A percentile compares a stretch with the other conserved stretches of the same genome.
phyloP scores from a whole-genome alignment of 2,797 vertebrate genomes.

The Synaphobranchus kaupii region DNA sequence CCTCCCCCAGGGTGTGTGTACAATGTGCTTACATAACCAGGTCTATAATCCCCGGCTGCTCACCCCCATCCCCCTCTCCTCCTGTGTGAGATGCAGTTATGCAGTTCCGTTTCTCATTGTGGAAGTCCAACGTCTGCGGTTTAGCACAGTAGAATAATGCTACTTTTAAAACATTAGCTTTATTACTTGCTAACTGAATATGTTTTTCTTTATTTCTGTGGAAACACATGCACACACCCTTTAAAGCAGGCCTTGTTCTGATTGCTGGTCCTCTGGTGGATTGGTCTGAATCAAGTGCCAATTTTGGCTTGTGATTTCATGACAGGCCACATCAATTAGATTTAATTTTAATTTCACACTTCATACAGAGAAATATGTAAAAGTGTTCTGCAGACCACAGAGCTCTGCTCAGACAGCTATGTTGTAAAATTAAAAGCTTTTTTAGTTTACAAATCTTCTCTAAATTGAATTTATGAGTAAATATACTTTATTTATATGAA shows the following conservation, averaged over 20 bases:
- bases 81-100: conserved; percentile 46
- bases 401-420: background rate
- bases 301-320: background rate
- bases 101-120: conserved; percentile 30
- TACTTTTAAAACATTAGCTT: background rate
- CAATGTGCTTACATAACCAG: conserved; percentile 73
- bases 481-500: no score
- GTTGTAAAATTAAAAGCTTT: background rate
- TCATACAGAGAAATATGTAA: background rate
- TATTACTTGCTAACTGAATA: background rate
- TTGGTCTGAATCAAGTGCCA: background rate
- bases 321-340: background rate
- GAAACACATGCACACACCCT: background rate
- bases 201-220: background rate
- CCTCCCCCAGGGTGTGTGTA: conserved; percentile 56
- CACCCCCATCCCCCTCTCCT: conserved; percentile 24
- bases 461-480: no score
- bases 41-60: conserved; percentile 60
- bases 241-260: background rate
- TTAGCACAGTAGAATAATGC: conserved; percentile 21
- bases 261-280: background rate
- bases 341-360: background rate
- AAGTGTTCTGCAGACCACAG: background rate
- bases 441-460: no score
- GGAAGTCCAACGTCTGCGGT: conserved; percentile 33